phyloP scores from a whole-genome alignment of 2,113 vertebrate species.

The Nibea coibor region DNA sequence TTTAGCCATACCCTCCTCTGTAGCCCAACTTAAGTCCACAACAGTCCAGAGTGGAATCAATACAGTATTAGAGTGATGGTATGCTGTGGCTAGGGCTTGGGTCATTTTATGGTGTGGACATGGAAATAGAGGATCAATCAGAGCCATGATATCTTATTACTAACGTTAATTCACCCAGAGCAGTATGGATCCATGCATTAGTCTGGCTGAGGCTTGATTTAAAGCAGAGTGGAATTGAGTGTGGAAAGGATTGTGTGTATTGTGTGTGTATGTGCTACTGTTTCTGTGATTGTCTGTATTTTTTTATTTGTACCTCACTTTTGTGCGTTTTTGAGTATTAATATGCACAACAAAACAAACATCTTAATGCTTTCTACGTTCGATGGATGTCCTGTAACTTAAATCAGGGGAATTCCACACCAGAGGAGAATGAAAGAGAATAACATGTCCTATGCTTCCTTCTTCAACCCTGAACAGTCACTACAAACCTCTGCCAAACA shows the following conservation, averaged over 20 bases:
- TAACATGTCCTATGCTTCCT: constrained; percentile 5
- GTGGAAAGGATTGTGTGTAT: constrained; percentile 42
- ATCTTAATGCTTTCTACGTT: background rate
- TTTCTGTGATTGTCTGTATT: background rate
- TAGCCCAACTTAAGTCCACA: constrained; percentile 46
- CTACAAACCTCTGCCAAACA: constrained; percentile 42
- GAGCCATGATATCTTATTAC: constrained; percentile 98
- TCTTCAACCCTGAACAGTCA: constrained; percentile 14
- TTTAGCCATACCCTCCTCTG: constrained; percentile 24
- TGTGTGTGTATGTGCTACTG: constrained; percentile 1
- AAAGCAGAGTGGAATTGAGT: constrained; percentile 69
- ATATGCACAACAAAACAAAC: background rate
- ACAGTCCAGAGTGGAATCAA: constrained; percentile 86
- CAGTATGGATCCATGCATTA: constrained; percentile 92
- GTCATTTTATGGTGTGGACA: constrained; percentile 94
- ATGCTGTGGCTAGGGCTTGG: constrained; percentile 89
- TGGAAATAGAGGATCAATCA: constrained; percentile 95
- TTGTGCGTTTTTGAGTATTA: background rate
- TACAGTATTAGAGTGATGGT: constrained; percentile 92
- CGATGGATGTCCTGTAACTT: background rate
- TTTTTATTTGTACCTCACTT: constrained; percentile 3
- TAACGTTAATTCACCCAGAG: constrained; percentile 98
- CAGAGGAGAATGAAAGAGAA: constrained; percentile 3
- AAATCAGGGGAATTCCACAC: constrained; percentile 9
- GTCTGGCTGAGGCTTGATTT: constrained; percentile 84